Evolutionary conservation across 2,888 invertebrate genomes (phyloP).

Genomic region (Drosophila anomelani): DNA sequence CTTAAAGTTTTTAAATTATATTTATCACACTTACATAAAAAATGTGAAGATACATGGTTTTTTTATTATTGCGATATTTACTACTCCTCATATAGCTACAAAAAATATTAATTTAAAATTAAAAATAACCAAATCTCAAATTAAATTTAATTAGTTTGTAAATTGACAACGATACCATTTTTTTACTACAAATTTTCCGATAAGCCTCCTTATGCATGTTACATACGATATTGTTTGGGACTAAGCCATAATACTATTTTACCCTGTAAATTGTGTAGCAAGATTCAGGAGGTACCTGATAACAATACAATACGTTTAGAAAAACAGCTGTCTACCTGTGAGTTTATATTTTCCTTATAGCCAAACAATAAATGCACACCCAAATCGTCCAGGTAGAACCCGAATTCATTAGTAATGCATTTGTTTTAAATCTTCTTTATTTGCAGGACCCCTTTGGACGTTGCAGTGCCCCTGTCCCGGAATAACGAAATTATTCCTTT

Average conservation of each 20-base stretch:
- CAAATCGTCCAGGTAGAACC: constrained; percentile 37
- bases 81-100: no score
- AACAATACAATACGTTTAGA: not conserved
- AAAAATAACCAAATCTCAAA: no score
- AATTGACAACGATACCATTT: no score
- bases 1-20: no score
- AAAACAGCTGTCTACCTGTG: constrained; percentile 5
- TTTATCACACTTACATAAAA: no score
- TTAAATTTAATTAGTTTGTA: no score
- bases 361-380: not conserved
- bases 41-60: no score
- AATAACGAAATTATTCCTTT: constrained; percentile 25
- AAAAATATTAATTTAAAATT: no score
- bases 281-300: not conserved
- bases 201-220: not conserved
- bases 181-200: no score
- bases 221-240: not conserved
- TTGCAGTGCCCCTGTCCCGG: constrained; percentile 59
- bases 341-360: not conserved
- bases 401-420: not conserved
- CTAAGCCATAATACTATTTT: not conserved
- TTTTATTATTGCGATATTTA: no score
- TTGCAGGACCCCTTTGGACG: constrained; percentile 62
- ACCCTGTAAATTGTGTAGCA: not conserved
- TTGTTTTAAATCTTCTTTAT: not conserved